A percentile compares a stretch with the other conserved stretches of the same genome.
phyloP scores from a whole-genome alignment of 1,140 invertebrate species.

The Gerris buenoi region DNA sequence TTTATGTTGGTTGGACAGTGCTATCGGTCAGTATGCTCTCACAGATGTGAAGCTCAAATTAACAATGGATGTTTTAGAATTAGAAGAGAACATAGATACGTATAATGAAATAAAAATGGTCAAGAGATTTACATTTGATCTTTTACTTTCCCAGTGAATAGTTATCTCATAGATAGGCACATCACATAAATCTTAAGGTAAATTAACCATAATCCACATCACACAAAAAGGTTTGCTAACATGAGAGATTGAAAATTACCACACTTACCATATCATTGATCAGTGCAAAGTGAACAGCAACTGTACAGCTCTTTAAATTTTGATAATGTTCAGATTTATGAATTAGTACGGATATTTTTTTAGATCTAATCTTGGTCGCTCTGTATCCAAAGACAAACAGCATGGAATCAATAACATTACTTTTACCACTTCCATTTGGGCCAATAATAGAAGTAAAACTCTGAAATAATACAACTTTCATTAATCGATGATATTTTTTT shows the following conservation, averaged over 20 bases:
- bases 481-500: conserved; percentile 1
- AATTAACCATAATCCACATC: too few species aligned
- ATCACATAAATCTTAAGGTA: too few species aligned
- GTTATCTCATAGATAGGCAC: too few species aligned
- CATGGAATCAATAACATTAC: conserved; percentile 98
- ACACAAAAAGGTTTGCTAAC: neutral
- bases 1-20: too few species aligned
- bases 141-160: too few species aligned
- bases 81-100: too few species aligned
- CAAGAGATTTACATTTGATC: too few species aligned
- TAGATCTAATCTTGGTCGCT: conserved; percentile 87
- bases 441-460: conserved; percentile 94
- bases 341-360: conserved; percentile 84
- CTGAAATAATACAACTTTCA: conserved; percentile 35
- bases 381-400: conserved; percentile 97
- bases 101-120: too few species aligned
- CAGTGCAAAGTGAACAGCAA: conserved; percentile 79
- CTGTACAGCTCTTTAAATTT: conserved; percentile 65
- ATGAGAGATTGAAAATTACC: too few species aligned
- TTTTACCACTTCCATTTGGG: conserved; percentile 99
- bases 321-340: conserved; percentile 80
- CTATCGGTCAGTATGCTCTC: too few species aligned
- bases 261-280: conserved; percentile 58
- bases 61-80: too few species aligned
- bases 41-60: too few species aligned